Conservation (phyloP, 1,140 invertebrate genomes). For the Sitophilus oryzae region DNA sequence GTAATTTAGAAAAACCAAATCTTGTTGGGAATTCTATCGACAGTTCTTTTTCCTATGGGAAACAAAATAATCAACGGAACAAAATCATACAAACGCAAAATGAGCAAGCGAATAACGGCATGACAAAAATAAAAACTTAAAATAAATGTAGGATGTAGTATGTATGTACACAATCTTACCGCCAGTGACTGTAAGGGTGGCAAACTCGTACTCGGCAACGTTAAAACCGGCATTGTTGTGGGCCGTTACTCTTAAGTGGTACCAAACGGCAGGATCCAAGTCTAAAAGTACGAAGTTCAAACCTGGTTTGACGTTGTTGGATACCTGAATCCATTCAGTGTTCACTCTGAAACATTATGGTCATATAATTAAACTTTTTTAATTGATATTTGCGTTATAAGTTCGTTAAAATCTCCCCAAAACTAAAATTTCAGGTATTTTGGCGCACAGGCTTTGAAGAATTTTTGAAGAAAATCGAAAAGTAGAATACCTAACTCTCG, state of each 20-base stretch:
- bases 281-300: constrained; percentile 88
- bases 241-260: constrained; percentile 83
- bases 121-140: constrained; percentile 17
- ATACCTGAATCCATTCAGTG: constrained; percentile 87
- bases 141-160: constrained; percentile 6
- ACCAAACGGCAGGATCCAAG: constrained; percentile 88
- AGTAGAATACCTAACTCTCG: not conserved
- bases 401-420: too few relatives aligned
- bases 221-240: constrained; percentile 95
- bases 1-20: too few relatives aligned
- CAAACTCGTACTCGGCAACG: constrained; percentile 90
- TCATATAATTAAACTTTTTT: not conserved
- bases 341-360: constrained; percentile 52
- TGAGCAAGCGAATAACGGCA: constrained; percentile 13
- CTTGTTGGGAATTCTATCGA: too few relatives aligned
- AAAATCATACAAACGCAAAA: constrained; percentile 13
- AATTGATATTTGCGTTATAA: too few relatives aligned
- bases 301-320: constrained; percentile 85
- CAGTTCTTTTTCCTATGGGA: not conserved
- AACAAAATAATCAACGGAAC: not conserved
- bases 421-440: too few relatives aligned
- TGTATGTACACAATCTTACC: constrained; percentile 56
- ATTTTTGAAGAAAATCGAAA: constrained; percentile 20
- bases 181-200: constrained; percentile 88
- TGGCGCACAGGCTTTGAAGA: too few relatives aligned